These are phyloP conservation scores for Tragopan temminckii DNA, from an alignment of 2,797 vertebrate species.

Conservation along the genomic window DNA sequence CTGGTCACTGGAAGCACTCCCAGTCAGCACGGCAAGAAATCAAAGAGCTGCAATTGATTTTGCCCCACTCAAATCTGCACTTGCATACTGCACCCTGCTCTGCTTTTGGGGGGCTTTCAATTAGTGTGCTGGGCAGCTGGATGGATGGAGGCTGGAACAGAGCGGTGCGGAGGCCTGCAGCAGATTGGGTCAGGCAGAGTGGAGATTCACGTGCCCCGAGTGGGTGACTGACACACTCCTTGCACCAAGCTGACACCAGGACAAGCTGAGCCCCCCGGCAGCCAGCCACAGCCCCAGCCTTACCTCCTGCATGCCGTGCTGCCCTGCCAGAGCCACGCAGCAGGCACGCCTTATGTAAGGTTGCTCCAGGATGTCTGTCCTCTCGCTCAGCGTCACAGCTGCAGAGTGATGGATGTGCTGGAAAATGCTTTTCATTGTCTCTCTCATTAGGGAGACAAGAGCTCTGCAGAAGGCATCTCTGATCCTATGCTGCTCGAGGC, in stretches of 20 bases:
- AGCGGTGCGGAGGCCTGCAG: neutral
- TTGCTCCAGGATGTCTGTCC: neutral
- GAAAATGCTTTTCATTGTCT: constrained; percentile 27
- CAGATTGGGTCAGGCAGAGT: neutral
- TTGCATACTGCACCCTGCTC: neutral
- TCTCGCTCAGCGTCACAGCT: neutral
- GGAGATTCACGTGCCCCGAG: neutral
- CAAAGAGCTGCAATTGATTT: neutral
- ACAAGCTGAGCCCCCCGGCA: neutral
- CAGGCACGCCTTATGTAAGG: neutral
- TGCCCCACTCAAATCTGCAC: neutral
- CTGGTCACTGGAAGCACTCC: neutral
- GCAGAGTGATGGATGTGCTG: neutral
- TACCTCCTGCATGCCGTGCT: neutral
- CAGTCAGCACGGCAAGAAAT: neutral
- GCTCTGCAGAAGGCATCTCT: neutral
- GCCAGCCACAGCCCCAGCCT: neutral
- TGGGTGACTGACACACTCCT: constrained; percentile 47
- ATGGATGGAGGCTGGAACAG: neutral
- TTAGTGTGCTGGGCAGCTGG: neutral
- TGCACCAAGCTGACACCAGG: constrained; percentile 21
- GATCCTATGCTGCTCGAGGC: neutral
- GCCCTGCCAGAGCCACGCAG: neutral
- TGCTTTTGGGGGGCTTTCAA: neutral
- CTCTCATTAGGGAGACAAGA: neutral